These are phyloP conservation scores for Brachionus plicatilis DNA, from an alignment of 1,140 invertebrate genomes.

Conservation along the genomic window DNA sequence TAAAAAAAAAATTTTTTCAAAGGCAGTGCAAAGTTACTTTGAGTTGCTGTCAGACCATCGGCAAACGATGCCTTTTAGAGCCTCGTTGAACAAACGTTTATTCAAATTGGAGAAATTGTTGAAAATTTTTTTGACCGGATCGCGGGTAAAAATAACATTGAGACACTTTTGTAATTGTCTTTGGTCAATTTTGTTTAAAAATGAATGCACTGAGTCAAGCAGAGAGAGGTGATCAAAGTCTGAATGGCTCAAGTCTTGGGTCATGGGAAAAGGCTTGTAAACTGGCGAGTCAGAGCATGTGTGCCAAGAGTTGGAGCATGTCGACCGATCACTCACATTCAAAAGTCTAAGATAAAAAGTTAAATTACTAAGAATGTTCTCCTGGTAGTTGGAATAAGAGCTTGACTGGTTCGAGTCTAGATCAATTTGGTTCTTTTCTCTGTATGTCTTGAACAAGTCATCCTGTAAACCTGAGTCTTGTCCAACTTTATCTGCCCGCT, in stretches of 20 bases:
- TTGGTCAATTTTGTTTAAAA: background rate
- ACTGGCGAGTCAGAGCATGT: background rate
- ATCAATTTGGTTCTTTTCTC: background rate
- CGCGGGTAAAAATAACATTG: background rate
- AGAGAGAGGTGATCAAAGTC: background rate
- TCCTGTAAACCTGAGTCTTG: background rate
- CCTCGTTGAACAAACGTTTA: background rate
- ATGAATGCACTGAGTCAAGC: background rate
- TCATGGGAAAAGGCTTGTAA: background rate
- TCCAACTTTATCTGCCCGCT: background rate
- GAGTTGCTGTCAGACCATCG: background rate
- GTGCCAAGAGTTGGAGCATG: background rate
- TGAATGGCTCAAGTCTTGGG: background rate
- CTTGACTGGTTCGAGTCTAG: background rate
- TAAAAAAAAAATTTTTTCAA: background rate
- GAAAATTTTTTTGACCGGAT: constrained; percentile 8
- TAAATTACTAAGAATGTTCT: background rate
- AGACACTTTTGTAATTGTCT: background rate
- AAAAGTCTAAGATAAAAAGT: background rate
- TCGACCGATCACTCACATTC: background rate
- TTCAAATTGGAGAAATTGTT: constrained; percentile 15
- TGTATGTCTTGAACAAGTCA: constrained; percentile 1
- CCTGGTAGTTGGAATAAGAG: background rate
- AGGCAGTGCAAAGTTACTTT: background rate
- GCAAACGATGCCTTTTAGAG: background rate